Conservation (phyloP, 2,797 vertebrate species). For the Diceros bicornis region DNA sequence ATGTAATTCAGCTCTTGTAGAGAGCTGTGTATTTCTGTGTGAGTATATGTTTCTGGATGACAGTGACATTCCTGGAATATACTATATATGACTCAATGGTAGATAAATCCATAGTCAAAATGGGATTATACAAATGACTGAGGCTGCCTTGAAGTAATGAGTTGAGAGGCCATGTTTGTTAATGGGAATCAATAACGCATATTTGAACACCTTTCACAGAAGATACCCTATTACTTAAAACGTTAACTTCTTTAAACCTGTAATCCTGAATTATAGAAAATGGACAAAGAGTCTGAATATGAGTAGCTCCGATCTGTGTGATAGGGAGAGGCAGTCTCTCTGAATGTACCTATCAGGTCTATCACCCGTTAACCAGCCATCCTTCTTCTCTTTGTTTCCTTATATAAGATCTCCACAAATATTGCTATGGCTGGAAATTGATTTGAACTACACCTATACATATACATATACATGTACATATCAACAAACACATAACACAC, state of each 20-base stretch:
- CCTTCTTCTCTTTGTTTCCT: not conserved
- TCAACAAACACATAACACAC: not conserved
- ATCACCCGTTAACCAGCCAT: rapidly evolving
- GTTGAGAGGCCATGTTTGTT: not conserved
- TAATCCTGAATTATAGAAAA: not conserved
- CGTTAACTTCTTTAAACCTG: not conserved
- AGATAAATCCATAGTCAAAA: not conserved
- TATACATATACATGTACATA: not conserved
- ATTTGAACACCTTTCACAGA: not conserved
- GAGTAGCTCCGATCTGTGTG: not conserved
- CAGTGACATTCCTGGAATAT: not conserved
- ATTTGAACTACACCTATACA: not conserved
- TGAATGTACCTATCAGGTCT: not conserved
- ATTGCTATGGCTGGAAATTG: not conserved
- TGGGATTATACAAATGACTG: not conserved
- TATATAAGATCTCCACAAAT: not conserved
- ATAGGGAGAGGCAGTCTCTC: not conserved
- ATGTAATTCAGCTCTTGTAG: not conserved
- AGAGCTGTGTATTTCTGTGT: not conserved
- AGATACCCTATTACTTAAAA: not conserved
- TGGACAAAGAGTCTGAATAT: not conserved
- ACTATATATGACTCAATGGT: not conserved
- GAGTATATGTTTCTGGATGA: not conserved
- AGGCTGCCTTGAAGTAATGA: not conserved
- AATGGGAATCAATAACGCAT: not conserved